phyloP scores from a whole-genome alignment of 2,797 vertebrate species.

The Eospalax fontanierii region DNA sequence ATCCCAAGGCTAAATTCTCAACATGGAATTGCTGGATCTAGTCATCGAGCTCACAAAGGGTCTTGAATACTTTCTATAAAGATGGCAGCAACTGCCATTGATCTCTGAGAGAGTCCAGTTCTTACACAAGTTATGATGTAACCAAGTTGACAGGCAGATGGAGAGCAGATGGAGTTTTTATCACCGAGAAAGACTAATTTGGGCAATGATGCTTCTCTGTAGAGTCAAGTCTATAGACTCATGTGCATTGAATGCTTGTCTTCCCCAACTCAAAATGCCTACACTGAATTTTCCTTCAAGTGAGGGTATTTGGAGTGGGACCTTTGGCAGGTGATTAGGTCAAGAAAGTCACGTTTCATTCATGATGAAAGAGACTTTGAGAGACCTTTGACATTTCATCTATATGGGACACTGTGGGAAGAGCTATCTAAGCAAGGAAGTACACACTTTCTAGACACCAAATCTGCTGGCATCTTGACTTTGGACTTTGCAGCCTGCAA shows the following conservation, averaged over 20 bases:
- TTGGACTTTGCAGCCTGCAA: background rate
- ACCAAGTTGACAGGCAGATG: background rate
- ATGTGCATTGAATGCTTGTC: background rate
- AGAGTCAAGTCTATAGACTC: background rate
- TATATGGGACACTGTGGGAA: background rate
- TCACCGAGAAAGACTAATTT: background rate
- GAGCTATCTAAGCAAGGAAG: background rate
- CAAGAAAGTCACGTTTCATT: background rate
- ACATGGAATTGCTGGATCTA: background rate
- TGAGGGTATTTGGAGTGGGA: background rate
- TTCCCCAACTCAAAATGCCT: background rate
- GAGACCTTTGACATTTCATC: background rate
- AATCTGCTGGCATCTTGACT: background rate
- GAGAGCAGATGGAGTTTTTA: background rate
- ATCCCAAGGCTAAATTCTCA: constrained; percentile 40
- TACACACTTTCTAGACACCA: background rate
- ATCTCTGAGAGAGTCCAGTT: background rate
- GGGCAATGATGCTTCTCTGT: background rate
- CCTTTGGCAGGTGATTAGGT: background rate
- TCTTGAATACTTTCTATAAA: constrained; percentile 23
- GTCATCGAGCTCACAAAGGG: constrained; percentile 15
- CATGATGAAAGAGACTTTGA: background rate
- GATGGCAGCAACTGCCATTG: background rate
- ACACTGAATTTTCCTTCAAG: background rate
- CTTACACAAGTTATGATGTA: background rate